phyloP scores from a whole-genome alignment of 2,888 invertebrate genomes.

The Brenthis ino region DNA sequence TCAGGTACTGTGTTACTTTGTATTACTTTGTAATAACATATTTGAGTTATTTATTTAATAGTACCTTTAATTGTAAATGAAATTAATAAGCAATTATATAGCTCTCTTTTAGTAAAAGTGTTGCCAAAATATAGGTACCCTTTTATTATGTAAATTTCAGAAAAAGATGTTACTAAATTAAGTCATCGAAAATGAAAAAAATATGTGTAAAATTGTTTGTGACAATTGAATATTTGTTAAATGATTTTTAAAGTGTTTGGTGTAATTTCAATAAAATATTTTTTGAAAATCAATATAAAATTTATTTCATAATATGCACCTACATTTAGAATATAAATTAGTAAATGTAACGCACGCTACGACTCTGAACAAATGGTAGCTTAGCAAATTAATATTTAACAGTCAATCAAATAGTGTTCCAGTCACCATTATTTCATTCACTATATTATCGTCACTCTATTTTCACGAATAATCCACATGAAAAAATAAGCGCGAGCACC shows the following conservation, averaged over 20 bases:
- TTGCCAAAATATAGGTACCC: no score
- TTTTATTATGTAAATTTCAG: no score
- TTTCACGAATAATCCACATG: slow-evolving; percentile 92
- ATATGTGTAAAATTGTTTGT: background rate
- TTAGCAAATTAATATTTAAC: slow-evolving; percentile 36
- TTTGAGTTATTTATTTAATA: no score
- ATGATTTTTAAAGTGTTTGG: background rate
- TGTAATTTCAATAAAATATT: slow-evolving; percentile 20
- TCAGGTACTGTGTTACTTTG: no score
- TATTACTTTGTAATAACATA: no score
- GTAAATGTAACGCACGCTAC: slow-evolving; percentile 42
- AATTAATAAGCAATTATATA: no score
- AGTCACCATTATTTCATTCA: slow-evolving; percentile 27
- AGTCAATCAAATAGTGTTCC: slow-evolving; percentile 29
- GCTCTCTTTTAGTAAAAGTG: no score
- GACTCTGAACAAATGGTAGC: slow-evolving; percentile 21
- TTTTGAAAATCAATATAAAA: slow-evolving; percentile 36
- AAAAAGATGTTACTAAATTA: no score
- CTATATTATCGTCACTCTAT: slow-evolving; percentile 83
- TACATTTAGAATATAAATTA: slow-evolving; percentile 47
- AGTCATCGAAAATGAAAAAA: background rate
- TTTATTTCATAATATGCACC: slow-evolving; percentile 44
- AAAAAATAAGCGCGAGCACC: slow-evolving; percentile 92
- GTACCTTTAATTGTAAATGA: no score
- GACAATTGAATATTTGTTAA: background rate